Conservation (phyloP, 1,140 invertebrate genomes). For the Tetragonula clypearis region DNA sequence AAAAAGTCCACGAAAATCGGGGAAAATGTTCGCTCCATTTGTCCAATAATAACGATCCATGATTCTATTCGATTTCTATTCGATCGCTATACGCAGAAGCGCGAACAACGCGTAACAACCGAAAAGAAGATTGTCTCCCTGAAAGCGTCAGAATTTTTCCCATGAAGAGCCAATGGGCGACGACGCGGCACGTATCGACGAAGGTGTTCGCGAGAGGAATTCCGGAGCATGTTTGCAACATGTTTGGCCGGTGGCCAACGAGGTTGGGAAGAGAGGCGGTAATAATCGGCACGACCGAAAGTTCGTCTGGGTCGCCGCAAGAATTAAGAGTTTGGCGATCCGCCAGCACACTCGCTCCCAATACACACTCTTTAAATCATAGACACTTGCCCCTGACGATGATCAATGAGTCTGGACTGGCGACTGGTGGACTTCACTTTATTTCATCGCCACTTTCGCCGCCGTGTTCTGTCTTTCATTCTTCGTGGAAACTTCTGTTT, state of each 20-base stretch:
- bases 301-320: constrained; percentile 68
- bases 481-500: background rate
- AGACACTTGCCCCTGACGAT: constrained; percentile 64
- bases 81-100: background rate
- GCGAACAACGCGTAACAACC: background rate
- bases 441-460: constrained; percentile 9
- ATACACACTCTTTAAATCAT: constrained; percentile 66
- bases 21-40: no score
- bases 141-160: background rate
- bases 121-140: background rate
- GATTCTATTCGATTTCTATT: no score
- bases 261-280: constrained; percentile 73
- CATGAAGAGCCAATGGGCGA: background rate
- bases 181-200: constrained; percentile 53
- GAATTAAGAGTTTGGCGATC: constrained; percentile 61
- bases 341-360: constrained; percentile 60
- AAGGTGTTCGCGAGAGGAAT: constrained; percentile 61
- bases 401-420: constrained; percentile 64
- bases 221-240: constrained; percentile 67
- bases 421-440: constrained; percentile 48
- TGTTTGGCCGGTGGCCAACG: constrained; percentile 72
- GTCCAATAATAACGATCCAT: no score
- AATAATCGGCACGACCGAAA: constrained; percentile 67
- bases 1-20: no score
- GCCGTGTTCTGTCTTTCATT: background rate